Conservation (phyloP, 2,797 vertebrate genomes). For the Takifugu rubripes region DNA sequence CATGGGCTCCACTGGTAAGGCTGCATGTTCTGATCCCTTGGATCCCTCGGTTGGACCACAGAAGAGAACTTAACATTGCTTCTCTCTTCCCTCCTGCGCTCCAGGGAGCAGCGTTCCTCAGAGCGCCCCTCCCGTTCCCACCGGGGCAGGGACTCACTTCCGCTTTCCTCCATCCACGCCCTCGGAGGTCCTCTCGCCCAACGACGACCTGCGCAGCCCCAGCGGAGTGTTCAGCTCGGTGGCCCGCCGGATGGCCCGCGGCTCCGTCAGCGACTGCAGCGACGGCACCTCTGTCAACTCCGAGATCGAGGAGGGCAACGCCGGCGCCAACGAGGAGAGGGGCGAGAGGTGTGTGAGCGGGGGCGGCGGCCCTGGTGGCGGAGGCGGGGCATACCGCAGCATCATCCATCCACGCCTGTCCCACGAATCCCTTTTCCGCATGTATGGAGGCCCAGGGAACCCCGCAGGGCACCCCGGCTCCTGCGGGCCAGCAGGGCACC, state of each 20-base stretch:
- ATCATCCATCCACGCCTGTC: conserved; percentile 78
- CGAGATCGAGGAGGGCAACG: conserved; percentile 83
- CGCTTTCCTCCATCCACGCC: conserved; percentile 87
- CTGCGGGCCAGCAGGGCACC: conserved; percentile 74
- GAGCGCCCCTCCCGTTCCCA: conserved; percentile 88
- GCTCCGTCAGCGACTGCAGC: conserved; percentile 90
- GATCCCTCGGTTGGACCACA: conserved; percentile 22
- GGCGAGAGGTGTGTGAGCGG: conserved; percentile 51
- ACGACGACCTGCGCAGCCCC: conserved; percentile 79
- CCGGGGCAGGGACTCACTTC: conserved; percentile 81
- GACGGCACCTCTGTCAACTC: conserved; percentile 88
- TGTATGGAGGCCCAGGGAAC: conserved; percentile 77
- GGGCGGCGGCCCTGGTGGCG: conserved; percentile 60
- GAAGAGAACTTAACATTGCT: conserved; percentile 38
- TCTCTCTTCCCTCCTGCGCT: conserved; percentile 21
- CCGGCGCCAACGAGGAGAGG: conserved; percentile 66
- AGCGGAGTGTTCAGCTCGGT: conserved; percentile 79
- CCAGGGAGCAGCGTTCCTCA: conserved; percentile 86
- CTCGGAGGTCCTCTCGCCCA: conserved; percentile 85
- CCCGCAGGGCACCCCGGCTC: conserved; percentile 63
- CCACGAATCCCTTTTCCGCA: conserved; percentile 84
- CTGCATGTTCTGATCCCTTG: conserved; percentile 6
- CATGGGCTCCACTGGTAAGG: conserved; percentile 83
- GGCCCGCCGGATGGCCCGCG: conserved; percentile 81
- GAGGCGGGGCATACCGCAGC: conserved; percentile 64